phyloP scores from a whole-genome alignment of 1,140 invertebrate genomes.

The Eufriesea mexicana region DNA sequence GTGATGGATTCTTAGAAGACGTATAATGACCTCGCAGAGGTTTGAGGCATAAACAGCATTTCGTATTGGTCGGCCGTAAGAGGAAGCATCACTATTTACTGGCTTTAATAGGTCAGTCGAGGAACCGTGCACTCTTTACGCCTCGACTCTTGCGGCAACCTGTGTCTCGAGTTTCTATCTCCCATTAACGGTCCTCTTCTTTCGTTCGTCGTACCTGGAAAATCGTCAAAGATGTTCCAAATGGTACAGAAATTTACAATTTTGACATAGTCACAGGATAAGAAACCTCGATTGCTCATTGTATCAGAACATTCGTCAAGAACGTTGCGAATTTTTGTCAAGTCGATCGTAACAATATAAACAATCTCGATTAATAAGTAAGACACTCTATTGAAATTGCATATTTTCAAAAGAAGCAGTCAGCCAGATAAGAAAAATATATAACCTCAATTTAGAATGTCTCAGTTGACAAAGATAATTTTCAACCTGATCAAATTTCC shows the following conservation, averaged over 20 bases:
- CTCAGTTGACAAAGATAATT: neutral
- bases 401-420: neutral
- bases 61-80: neutral
- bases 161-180: neutral
- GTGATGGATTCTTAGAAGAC: no score
- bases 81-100: conserved; percentile 32
- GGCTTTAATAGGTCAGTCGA: conserved; percentile 25
- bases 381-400: neutral
- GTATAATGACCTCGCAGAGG: neutral
- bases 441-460: neutral
- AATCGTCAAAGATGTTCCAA: neutral
- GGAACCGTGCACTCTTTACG: no score
- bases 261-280: neutral
- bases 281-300: neutral
- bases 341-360: neutral
- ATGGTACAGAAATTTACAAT: neutral
- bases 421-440: neutral
- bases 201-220: neutral
- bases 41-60: neutral
- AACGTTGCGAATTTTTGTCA: neutral
- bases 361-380: no score
- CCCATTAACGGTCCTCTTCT: neutral
- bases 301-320: neutral
- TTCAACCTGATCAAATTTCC: neutral
- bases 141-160: neutral